phyloP scores from a whole-genome alignment of 2,888 invertebrate species.

The Phlogophora meticulosa region DNA sequence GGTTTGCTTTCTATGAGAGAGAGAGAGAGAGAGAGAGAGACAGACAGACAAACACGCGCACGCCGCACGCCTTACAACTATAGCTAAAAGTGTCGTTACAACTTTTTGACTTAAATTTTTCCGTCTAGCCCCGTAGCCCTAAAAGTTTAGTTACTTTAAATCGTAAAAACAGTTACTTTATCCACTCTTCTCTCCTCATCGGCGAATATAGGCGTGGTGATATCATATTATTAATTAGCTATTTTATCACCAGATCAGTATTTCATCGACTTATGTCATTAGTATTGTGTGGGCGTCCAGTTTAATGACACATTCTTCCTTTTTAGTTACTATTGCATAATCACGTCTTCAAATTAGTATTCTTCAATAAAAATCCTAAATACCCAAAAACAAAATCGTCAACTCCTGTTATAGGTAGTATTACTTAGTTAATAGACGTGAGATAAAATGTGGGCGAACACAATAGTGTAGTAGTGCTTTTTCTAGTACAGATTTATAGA shows the following conservation, averaged over 20 bases:
- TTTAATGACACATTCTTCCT: not conserved
- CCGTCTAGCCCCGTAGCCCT: too few relatives aligned
- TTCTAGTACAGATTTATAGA: not conserved
- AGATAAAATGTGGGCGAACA: conserved; percentile 7
- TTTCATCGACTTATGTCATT: not conserved
- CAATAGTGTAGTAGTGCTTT: not conserved
- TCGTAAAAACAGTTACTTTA: too few relatives aligned
- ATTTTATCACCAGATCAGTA: not conserved
- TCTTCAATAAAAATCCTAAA: not conserved
- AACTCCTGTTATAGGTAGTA: conserved; percentile 2
- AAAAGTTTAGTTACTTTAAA: too few relatives aligned
- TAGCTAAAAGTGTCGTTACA: too few relatives aligned
- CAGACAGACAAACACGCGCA: too few relatives aligned
- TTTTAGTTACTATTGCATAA: conserved; percentile 6
- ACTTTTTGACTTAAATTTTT: too few relatives aligned
- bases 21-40: too few relatives aligned
- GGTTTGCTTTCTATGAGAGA: too few relatives aligned
- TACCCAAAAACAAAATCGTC: not conserved
- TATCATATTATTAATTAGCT: too few relatives aligned
- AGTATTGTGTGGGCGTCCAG: conserved; percentile 24
- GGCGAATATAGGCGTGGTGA: too few relatives aligned
- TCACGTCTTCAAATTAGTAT: not conserved
- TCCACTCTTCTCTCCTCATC: too few relatives aligned
- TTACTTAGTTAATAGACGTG: conserved; percentile 15
- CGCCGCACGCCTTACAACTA: too few relatives aligned